Conservation (phyloP, 2,113 vertebrate genomes). For the Turnix velox region DNA sequence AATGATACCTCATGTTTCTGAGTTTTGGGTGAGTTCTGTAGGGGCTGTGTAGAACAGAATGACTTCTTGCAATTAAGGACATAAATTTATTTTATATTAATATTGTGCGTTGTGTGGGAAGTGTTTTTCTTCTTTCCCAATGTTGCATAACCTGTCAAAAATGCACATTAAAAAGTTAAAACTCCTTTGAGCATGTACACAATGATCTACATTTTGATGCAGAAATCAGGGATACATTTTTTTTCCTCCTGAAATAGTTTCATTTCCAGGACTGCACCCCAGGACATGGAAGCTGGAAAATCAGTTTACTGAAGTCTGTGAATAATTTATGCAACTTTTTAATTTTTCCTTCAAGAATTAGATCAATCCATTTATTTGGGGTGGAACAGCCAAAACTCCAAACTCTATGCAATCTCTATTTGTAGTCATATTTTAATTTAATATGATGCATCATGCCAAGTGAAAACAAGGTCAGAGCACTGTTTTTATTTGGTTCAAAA, state of each 20-base stretch:
- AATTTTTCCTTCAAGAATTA: not conserved
- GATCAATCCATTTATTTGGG: rapidly evolving
- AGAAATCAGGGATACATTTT: not conserved
- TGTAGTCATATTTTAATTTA: not conserved
- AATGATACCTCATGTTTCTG: rapidly evolving
- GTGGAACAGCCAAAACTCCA: rapidly evolving
- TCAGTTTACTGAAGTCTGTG: not conserved
- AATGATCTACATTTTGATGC: not conserved
- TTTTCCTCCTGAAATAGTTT: not conserved
- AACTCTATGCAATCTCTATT: not conserved
- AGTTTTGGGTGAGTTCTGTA: not conserved
- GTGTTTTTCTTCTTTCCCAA: not conserved
- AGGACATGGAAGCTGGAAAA: not conserved
- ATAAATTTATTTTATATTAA: not conserved
- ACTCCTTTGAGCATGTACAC: not conserved
- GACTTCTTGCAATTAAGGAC: not conserved
- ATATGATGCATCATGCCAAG: not conserved
- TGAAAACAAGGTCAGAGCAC: not conserved
- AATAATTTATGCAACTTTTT: not conserved
- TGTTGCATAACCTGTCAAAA: not conserved
- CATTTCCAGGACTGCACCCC: not conserved
- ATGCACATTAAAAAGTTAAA: not conserved
- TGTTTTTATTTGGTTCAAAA: not conserved
- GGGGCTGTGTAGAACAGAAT: not conserved
- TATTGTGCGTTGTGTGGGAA: not conserved